Percentiles rank a stretch among this genome's conserved stretches.
Conservation (phyloP, 2,797 vertebrate species). For the Enoplosus armatus region DNA sequence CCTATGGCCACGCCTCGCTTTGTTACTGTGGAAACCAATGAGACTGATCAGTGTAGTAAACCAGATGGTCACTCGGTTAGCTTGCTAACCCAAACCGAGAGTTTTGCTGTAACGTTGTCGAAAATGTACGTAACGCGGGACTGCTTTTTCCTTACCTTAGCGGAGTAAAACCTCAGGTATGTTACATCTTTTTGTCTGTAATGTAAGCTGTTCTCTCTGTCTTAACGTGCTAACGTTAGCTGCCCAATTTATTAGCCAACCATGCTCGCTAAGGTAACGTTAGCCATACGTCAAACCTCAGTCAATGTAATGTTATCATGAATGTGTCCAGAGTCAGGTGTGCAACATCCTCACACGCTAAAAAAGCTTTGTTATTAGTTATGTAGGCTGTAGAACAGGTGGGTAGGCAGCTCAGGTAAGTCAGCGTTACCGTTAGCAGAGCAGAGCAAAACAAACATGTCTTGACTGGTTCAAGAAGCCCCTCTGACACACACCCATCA, state of each 20-base stretch:
- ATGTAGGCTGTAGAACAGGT: background rate
- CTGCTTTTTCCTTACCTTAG: background rate
- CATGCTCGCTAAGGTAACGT: conserved; percentile 30
- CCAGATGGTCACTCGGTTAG: conserved; percentile 50
- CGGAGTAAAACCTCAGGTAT: conserved; percentile 42
- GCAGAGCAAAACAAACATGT: conserved; percentile 30
- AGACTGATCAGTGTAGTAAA: conserved; percentile 55
- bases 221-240: conserved; percentile 31
- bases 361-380: background rate
- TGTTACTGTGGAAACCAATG: conserved; percentile 80
- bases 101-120: background rate
- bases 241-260: conserved; percentile 40
- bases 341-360: background rate
- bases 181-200: background rate
- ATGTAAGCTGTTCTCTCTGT: background rate
- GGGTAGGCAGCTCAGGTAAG: conserved; percentile 19
- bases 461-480: conserved; percentile 15
- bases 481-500: background rate
- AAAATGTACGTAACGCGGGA: background rate
- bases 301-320: background rate
- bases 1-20: conserved; percentile 54
- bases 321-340: background rate
- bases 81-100: conserved; percentile 26
- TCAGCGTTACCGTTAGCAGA: background rate
- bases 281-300: conserved; percentile 3